Evolutionary conservation across 2,113 vertebrate genomes (phyloP).

Genomic region (Myotis yumanensis): DNA sequence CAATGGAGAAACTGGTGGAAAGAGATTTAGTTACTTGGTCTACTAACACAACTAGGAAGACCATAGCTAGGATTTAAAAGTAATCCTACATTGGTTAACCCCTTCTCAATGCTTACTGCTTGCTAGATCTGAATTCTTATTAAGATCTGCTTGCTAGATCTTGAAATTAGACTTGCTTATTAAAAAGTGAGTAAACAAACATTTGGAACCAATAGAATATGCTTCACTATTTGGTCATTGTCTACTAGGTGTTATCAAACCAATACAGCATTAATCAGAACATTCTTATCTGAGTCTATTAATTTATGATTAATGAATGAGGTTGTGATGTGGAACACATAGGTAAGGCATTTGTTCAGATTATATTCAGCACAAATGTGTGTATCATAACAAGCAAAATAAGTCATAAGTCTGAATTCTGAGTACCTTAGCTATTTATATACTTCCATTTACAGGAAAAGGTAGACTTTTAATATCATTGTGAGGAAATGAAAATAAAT

Average conservation of each 20-base stretch:
- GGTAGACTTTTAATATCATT: neutral
- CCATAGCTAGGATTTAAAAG: neutral
- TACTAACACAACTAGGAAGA: neutral
- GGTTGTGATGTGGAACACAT: neutral
- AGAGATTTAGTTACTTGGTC: neutral
- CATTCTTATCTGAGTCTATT: neutral
- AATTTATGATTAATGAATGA: slow-evolving; percentile 2
- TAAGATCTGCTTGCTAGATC: neutral
- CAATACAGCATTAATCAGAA: neutral
- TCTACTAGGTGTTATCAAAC: slow-evolving; percentile 22
- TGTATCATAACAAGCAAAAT: slow-evolving; percentile 22
- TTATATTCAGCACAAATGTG: neutral
- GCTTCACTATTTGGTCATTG: neutral
- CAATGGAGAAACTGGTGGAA: neutral
- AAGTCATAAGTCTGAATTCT: slow-evolving; percentile 20
- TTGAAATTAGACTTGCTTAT: neutral
- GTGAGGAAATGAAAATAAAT: slow-evolving; percentile 34
- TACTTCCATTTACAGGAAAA: slow-evolving; percentile 54
- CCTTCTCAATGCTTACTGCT: neutral
- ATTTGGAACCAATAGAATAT: neutral
- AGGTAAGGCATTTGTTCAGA: neutral
- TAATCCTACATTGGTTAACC: neutral
- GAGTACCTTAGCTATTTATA: neutral
- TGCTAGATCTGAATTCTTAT: neutral
- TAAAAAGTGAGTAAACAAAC: slow-evolving; percentile 9